Percentiles rank a stretch among this genome's conserved stretches.
Conservation (phyloP, 2,113 vertebrate species). For the Kryptolebias marmoratus region DNA sequence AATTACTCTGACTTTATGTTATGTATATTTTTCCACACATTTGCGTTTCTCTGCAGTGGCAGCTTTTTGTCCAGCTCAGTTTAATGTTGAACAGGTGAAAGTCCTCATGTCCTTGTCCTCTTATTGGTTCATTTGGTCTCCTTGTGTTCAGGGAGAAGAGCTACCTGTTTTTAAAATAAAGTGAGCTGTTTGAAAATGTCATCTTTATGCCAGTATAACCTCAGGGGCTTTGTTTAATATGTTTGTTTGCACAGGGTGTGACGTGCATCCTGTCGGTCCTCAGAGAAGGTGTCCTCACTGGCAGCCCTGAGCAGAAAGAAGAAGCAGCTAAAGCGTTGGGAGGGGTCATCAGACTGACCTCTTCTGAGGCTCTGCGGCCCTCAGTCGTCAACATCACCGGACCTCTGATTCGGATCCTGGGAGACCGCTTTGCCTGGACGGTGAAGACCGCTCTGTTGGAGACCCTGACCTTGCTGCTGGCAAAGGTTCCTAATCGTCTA, state of each 20-base stretch:
- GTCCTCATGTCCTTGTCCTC: too few relatives aligned
- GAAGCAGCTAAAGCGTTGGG: conserved; percentile 95
- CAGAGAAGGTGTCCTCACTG: conserved; percentile 94
- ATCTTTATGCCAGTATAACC: too few relatives aligned
- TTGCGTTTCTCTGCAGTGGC: too few relatives aligned
- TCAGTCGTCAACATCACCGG: conserved; percentile 97
- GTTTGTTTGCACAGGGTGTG: conserved; percentile 84
- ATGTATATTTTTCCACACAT: too few relatives aligned
- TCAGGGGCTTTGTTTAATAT: too few relatives aligned
- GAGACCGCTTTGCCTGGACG: conserved; percentile 93
- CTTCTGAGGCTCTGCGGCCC: conserved; percentile 92
- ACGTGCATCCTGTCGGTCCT: conserved; percentile 95
- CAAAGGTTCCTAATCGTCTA: conserved; percentile 83
- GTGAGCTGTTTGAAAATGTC: too few relatives aligned
- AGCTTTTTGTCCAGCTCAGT: too few relatives aligned
- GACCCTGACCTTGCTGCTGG: conserved; percentile 92
- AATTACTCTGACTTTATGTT: too few relatives aligned
- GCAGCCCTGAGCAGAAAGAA: conserved; percentile 96
- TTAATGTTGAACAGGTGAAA: too few relatives aligned
- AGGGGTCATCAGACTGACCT: conserved; percentile 93
- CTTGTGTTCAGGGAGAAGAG: too few relatives aligned
- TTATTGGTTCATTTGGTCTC: too few relatives aligned
- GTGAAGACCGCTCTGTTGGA: conserved; percentile 96
- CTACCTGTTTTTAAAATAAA: too few relatives aligned
- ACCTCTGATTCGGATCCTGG: conserved; percentile 95